A percentile compares a stretch with the other conserved stretches of the same genome.
Conservation (phyloP, 2,888 invertebrate genomes). For the Strigamia crassipes region DNA sequence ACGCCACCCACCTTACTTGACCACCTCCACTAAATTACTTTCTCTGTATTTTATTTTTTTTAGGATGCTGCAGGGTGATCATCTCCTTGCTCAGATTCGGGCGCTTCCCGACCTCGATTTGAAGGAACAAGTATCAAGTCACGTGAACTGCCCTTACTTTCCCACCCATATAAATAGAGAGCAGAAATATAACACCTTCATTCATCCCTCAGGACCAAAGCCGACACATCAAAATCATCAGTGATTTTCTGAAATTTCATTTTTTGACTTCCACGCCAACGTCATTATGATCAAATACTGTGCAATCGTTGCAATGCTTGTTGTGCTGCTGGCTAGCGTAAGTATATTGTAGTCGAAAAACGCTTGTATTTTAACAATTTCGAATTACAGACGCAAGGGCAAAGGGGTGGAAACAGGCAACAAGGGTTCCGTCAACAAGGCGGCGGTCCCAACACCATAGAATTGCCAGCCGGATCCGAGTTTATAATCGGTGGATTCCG, state of each 20-base stretch:
- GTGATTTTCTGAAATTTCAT: background rate
- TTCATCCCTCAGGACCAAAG: background rate
- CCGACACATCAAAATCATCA: background rate
- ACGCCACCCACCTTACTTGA: background rate
- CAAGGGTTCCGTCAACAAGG: background rate
- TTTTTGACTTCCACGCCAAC: background rate
- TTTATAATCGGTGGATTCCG: slow-evolving; percentile 49
- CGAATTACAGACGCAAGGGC: background rate
- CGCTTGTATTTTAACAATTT: background rate
- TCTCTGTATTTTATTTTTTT: background rate
- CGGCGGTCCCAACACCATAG: slow-evolving; percentile 7
- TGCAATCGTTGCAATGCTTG: background rate
- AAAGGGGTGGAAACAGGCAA: background rate
- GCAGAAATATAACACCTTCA: slow-evolving; percentile 6
- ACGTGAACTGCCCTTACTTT: background rate
- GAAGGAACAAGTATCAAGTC: background rate
- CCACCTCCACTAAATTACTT: slow-evolving; percentile 13
- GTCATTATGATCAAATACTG: background rate
- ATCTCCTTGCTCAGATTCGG: slow-evolving; percentile 23
- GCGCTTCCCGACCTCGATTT: slow-evolving; percentile 35
- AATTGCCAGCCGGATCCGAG: slow-evolving; percentile 49
- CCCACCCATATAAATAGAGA: slow-evolving; percentile 21
- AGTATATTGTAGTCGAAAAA: background rate
- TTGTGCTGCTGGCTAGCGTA: background rate
- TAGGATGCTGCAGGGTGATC: slow-evolving; percentile 38